Evolutionary conservation across 2,888 invertebrate genomes (phyloP), one percentile per base, ranked within the genome.

Genomic region (Drosophila diplacantha): DNA sequence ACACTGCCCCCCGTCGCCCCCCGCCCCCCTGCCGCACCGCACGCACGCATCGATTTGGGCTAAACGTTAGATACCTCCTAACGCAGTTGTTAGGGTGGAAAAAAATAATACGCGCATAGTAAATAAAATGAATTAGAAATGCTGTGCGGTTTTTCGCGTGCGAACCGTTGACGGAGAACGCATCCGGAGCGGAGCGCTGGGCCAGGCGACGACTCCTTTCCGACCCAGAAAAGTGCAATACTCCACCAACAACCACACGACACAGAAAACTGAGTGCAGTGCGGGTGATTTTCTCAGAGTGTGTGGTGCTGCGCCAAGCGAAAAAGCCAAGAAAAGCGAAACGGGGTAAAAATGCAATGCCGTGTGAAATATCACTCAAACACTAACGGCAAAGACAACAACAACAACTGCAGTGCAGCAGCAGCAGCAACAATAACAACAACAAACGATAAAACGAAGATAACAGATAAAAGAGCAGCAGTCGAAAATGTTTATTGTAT

Each of bases 61-160:
- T 80, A 80, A 83, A 81, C 77, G 76, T 79, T 83, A 80, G 82
- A 83, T 81, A 83, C 78, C 77, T 78, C 84, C 75, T 81, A 75
- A 85, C 75, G 75, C 75, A 78, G 69, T 74, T 72, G 70, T 79
- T 77, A 79, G 81, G 75, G 81, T 74, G 75, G 72, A 75, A 74
- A 72, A 72, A 79, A 71, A 72, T 31, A 65, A 71, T 66, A 74
- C 74, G 76, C 69, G 73, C 69, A 71, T 75, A 71, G 72, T 75
- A 77, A 80, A 69, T 74, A 72, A 61, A 58, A 51, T 53, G 53
- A 34, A 53, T 32, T 44, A 34, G 44, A 34, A 72, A 75, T 79
- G 72, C 73, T 69, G 73, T 75, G 64, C 70, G 34, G 32, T 31
- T 38, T 35, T 18, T 49, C 24, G 46, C 47, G 18, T 26, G 54